Evolutionary conservation across 2,797 vertebrate genomes (phyloP).

Genomic region (Coreius guichenoti): DNA sequence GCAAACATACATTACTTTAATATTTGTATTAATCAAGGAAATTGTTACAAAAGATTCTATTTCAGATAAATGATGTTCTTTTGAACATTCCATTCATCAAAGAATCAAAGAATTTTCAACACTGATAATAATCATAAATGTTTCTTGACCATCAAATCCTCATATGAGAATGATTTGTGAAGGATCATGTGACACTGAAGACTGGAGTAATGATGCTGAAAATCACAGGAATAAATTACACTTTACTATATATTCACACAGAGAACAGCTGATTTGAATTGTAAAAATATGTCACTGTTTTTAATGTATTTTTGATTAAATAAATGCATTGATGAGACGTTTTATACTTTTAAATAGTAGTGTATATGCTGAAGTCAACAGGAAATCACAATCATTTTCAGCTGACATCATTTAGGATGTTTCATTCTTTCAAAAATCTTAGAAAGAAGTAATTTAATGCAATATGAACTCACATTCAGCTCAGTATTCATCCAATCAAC

Average conservation of each 20-base stretch:
- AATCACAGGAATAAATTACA: neutral
- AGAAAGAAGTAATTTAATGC: neutral
- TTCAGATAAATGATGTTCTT: neutral
- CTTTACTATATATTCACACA: neutral
- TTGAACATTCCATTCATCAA: neutral
- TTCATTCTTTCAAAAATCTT: neutral
- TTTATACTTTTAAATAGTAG: too few species aligned
- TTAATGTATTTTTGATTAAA: neutral
- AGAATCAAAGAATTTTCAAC: neutral
- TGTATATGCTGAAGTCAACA: neutral
- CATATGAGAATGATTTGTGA: neutral
- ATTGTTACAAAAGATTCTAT: neutral
- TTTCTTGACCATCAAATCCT: neutral
- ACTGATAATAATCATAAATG: neutral
- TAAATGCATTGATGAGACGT: neutral
- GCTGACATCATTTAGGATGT: neutral
- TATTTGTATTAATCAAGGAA: too few species aligned
- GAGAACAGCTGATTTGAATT: neutral
- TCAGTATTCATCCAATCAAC: constrained; percentile 12
- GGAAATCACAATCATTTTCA: neutral
- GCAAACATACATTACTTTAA: too few species aligned
- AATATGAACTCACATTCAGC: neutral
- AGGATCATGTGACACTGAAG: neutral
- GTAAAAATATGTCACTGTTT: neutral
- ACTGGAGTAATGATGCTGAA: too few species aligned